These are phyloP conservation scores for Lissonota sp. DNA, from an alignment of 2,888 invertebrate genomes.

Conservation along the genomic window DNA sequence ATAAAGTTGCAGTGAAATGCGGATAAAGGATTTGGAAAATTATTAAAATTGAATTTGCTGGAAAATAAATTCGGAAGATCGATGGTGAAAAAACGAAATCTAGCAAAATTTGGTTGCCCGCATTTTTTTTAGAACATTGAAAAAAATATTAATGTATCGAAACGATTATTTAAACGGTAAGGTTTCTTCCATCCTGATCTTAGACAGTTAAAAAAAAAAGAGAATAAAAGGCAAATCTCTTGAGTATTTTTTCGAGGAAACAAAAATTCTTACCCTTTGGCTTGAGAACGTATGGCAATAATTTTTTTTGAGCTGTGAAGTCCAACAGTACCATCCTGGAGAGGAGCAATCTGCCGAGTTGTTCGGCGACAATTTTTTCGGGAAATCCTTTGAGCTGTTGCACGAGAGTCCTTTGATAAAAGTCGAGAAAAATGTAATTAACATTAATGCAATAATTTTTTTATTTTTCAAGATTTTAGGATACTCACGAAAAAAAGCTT, in stretches of 20 bases:
- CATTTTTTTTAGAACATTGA: too few species aligned
- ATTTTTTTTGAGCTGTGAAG: conserved; percentile 89
- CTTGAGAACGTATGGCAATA: conserved; percentile 89
- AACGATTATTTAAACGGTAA: too few species aligned
- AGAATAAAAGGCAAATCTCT: conserved; percentile 7
- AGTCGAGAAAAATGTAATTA: conserved; percentile 33
- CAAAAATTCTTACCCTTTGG: conserved; percentile 87
- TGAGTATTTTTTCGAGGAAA: background rate
- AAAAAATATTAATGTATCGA: too few species aligned
- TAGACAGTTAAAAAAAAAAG: conserved; percentile 25
- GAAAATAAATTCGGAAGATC: too few species aligned
- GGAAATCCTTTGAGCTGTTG: conserved; percentile 89
- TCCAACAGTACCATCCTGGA: conserved; percentile 95
- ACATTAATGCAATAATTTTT: conserved; percentile 6
- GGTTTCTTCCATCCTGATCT: too few species aligned
- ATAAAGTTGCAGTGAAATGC: conserved; percentile 20
- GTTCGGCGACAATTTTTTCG: conserved; percentile 92
- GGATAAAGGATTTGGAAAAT: background rate
- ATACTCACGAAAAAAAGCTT: conserved; percentile 89
- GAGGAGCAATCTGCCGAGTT: conserved; percentile 90
- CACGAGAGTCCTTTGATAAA: conserved; percentile 86
- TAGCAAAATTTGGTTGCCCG: too few species aligned
- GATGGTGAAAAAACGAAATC: too few species aligned
- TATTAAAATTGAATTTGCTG: too few species aligned
- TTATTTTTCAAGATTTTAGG: background rate